Percentiles rank a stretch among this genome's conserved stretches.
Conservation (phyloP, 2,113 vertebrate genomes). For the Grammomys surdaster region DNA sequence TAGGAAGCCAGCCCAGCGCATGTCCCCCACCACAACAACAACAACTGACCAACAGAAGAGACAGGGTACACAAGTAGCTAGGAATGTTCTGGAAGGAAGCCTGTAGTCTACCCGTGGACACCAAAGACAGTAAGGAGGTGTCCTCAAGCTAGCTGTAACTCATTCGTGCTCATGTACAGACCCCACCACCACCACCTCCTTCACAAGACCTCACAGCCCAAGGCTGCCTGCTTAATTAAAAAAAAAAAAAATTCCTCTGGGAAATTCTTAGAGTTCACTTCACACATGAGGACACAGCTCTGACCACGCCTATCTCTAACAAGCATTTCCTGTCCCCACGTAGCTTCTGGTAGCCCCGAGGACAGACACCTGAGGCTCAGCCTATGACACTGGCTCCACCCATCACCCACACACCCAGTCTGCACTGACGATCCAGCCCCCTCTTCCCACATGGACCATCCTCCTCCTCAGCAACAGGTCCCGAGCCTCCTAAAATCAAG, state of each 20-base stretch:
- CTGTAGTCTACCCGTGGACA: rapidly evolving
- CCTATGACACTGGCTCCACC: not conserved
- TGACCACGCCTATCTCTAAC: not conserved
- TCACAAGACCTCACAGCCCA: not conserved
- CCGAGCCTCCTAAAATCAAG: not conserved
- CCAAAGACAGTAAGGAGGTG: too few species aligned
- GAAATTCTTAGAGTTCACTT: not conserved
- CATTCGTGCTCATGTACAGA: not conserved
- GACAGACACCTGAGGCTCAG: not conserved
- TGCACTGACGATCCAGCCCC: not conserved
- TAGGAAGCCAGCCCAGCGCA: not conserved
- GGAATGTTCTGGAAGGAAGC: not conserved
- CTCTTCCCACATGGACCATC: too few species aligned
- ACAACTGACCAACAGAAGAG: not conserved
- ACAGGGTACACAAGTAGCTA: not conserved
- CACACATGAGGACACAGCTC: rapidly evolving
- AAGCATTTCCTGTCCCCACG: not conserved
- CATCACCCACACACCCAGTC: not conserved
- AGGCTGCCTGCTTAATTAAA: not conserved
- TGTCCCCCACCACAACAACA: rapidly evolving
- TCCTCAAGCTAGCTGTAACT: too few species aligned
- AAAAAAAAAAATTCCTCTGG: not conserved
- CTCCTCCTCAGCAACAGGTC: not conserved
- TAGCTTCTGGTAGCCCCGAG: not conserved
- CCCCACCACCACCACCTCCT: not conserved